Evolutionary conservation across 2,113 vertebrate species (phyloP).

Genomic region (Hippolais icterina): DNA sequence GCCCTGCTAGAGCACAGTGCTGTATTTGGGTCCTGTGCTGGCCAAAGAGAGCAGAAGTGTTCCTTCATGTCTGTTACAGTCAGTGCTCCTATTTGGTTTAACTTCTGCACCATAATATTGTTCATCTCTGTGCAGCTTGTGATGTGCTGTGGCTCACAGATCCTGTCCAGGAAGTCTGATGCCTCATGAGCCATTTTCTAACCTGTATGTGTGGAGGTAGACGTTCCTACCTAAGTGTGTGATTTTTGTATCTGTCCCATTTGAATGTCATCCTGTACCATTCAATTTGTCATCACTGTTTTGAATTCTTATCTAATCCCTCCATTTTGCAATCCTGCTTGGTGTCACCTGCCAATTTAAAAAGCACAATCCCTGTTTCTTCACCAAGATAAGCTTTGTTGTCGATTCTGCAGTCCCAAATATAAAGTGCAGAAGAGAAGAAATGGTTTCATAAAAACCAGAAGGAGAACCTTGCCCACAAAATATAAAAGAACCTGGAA

Average conservation of each 20-base stretch:
- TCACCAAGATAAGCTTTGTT: neutral
- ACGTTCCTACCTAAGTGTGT: neutral
- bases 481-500: neutral
- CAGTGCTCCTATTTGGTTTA: neutral
- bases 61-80: neutral
- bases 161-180: neutral
- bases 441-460: neutral
- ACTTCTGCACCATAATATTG: accelerated
- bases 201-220: neutral
- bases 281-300: neutral
- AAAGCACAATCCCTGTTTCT: neutral
- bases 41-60: neutral
- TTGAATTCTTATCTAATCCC: neutral
- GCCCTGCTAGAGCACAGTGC: neutral
- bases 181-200: neutral
- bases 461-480: neutral
- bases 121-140: neutral
- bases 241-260: neutral
- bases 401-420: neutral
- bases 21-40: neutral
- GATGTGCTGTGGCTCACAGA: neutral
- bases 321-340: neutral
- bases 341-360: neutral
- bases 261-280: neutral
- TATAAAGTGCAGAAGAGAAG: neutral